Conservation (phyloP, 2,113 vertebrate species). For the Trogon melanurus region DNA sequence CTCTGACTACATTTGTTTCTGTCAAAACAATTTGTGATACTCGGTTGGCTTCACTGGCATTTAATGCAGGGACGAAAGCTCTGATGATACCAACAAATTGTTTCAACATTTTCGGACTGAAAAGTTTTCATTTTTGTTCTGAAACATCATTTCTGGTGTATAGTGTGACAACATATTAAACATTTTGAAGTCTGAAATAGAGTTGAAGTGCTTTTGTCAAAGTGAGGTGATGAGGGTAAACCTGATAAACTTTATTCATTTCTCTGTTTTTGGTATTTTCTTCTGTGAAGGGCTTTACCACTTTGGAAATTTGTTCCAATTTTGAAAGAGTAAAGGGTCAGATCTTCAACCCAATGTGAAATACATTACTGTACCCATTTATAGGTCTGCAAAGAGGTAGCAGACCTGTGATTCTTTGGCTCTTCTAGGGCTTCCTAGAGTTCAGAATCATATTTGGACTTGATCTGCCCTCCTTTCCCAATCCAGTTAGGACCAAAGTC, state of each 20-base stretch:
- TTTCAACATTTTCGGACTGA: not conserved
- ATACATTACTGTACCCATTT: not conserved
- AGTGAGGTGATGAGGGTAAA: not conserved
- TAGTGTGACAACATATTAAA: not conserved
- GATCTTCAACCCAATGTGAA: not conserved
- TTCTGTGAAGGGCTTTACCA: not conserved
- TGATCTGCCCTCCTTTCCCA: not conserved
- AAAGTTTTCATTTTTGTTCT: not conserved
- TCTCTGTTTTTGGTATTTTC: not conserved
- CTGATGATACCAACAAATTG: not conserved
- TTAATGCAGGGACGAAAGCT: not conserved
- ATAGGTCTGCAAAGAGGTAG: not conserved
- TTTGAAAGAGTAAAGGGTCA: not conserved
- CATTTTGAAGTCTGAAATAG: not conserved
- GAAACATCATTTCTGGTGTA: not conserved
- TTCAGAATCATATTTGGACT: not conserved
- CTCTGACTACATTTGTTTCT: not conserved
- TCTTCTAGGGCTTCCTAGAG: not conserved
- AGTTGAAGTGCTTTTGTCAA: not conserved
- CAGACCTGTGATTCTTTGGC: not conserved
- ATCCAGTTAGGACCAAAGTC: not conserved
- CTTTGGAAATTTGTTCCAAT: not conserved
- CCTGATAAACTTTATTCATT: not conserved
- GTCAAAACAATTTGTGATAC: not conserved
- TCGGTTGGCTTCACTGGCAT: not conserved